These are phyloP conservation scores for Carlito syrichta DNA, from an alignment of 2,113 vertebrate species.

Conservation along the genomic window DNA sequence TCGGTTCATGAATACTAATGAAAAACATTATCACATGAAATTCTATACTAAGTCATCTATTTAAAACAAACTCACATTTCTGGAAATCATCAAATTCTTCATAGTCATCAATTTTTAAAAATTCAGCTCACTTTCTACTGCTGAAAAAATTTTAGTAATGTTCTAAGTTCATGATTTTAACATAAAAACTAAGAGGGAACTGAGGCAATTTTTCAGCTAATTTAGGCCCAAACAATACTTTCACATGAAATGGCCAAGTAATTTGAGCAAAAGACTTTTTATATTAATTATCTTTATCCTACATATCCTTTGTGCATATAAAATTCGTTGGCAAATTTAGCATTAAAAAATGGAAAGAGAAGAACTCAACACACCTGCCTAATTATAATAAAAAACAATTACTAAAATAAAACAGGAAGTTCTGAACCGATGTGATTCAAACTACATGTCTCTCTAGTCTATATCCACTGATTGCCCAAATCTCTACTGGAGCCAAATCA, in stretches of 20 bases:
- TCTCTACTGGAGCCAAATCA: not conserved
- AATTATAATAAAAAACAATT: not conserved
- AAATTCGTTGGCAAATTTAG: not conserved
- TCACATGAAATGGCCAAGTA: not conserved
- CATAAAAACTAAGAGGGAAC: not conserved
- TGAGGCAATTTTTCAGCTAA: not conserved
- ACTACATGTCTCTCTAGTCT: not conserved
- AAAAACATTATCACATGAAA: not conserved
- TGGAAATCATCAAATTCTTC: not conserved
- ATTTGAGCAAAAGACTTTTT: not conserved
- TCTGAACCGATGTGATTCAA: not conserved
- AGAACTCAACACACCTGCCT: not conserved
- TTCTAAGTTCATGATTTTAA: not conserved
- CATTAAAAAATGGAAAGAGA: not conserved
- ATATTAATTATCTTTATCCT: not conserved
- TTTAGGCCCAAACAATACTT: not conserved
- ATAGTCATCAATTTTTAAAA: not conserved
- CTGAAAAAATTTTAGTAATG: not conserved
- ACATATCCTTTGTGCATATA: not conserved
- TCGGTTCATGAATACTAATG: not conserved
- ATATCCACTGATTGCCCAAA: not conserved
- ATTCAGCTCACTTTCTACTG: not conserved
- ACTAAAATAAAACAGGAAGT: not conserved
- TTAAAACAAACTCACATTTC: slow-evolving; percentile 44
- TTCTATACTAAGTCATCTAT: not conserved